Evolutionary conservation across 2,888 invertebrate species (phyloP).

Genomic region (Pyrocoelia pectoralis): DNA sequence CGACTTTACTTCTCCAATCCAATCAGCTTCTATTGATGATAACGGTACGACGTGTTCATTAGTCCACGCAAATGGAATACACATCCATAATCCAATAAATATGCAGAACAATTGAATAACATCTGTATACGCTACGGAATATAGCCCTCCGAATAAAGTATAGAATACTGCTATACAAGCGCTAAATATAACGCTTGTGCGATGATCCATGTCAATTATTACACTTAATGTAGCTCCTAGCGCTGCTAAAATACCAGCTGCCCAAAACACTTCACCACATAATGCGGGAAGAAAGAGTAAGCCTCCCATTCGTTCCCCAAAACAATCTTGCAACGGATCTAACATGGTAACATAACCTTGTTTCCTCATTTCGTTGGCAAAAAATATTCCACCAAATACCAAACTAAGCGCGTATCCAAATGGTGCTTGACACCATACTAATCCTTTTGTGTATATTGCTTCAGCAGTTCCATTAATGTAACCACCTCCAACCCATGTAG

Average conservation of each 20-base stretch:
- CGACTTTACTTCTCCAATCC: constrained; percentile 83
- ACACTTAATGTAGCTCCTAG: constrained; percentile 95
- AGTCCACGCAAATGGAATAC: constrained; percentile 94
- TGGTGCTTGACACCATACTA: constrained; percentile 99
- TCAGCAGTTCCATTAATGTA: constrained; percentile 99
- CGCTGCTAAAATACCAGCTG: constrained; percentile 96
- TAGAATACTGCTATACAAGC: constrained; percentile 97
- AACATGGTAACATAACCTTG: constrained; percentile 99
- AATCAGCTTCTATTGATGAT: constrained; percentile 83
- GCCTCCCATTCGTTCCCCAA: constrained; percentile 98
- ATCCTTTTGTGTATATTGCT: constrained; percentile 90
- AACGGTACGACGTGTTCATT: constrained; percentile 87
- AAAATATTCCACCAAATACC: constrained; percentile 95
- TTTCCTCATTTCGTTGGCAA: constrained; percentile 97
- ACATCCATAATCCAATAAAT: constrained; percentile 97
- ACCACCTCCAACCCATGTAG: constrained; percentile 99
- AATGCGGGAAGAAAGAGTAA: constrained; percentile 95
- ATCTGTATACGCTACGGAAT: constrained; percentile 98
- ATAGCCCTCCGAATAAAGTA: constrained; percentile 96
- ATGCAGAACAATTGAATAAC: constrained; percentile 98
- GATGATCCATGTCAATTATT: constrained; percentile 95
- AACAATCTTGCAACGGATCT: constrained; percentile 96
- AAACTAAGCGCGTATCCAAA: constrained; percentile 97
- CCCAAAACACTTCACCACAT: constrained; percentile 99
- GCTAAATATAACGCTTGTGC: constrained; percentile 92